These are phyloP conservation scores for Micromesistius poutassou DNA, from an alignment of 2,797 vertebrate species.

Conservation along the genomic window DNA sequence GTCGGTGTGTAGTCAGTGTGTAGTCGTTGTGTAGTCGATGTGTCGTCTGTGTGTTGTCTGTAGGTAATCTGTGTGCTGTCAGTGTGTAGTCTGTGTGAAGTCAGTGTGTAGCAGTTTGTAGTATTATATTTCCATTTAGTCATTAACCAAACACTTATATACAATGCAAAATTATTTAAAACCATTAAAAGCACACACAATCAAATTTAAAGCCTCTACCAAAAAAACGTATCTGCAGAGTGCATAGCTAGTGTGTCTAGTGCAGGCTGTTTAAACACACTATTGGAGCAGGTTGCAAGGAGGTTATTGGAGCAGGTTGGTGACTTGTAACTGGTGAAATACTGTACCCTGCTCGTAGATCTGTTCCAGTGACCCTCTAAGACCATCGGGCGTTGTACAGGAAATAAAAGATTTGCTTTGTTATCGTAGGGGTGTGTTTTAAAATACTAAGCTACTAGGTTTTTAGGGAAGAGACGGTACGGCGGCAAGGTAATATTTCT, in stretches of 20 bases:
- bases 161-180: no score
- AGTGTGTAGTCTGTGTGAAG: background rate
- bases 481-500: background rate
- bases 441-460: background rate
- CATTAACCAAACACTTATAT: no score
- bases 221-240: background rate
- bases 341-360: background rate
- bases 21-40: background rate
- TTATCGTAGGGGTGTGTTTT: background rate
- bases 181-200: no score
- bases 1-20: background rate
- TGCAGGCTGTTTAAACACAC: slow-evolving; percentile 47
- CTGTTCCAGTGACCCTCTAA: background rate
- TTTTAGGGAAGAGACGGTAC: background rate
- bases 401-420: background rate
- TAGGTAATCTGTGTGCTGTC: no score
- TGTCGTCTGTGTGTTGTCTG: background rate
- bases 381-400: background rate
- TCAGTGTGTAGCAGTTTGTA: background rate
- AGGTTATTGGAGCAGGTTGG: slow-evolving; percentile 29
- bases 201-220: no score
- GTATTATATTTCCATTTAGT: background rate
- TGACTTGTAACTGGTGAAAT: background rate
- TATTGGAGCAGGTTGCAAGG: slow-evolving; percentile 39
- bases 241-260: slow-evolving; percentile 34